A percentile compares a stretch with the other conserved stretches of the same genome.
These are phyloP conservation scores for Philonicus albiceps DNA, from an alignment of 2,888 invertebrate species.

Conservation along the genomic window DNA sequence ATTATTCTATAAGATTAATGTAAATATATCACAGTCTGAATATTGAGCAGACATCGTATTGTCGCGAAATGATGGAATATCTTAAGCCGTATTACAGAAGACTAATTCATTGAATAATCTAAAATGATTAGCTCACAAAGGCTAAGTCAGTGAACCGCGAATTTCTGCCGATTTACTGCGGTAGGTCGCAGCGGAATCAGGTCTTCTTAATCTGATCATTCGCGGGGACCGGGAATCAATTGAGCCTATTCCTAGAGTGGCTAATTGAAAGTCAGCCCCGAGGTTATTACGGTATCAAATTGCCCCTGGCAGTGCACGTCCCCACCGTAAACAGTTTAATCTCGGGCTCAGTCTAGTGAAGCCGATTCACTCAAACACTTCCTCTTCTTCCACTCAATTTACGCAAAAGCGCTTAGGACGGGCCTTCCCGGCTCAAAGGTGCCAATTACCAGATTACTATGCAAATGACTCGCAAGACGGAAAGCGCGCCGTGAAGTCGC, in stretches of 20 bases:
- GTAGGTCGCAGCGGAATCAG: not conserved
- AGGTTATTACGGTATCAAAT: not conserved
- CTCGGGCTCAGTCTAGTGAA: not conserved
- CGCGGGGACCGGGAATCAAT: not conserved
- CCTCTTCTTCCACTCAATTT: slow-evolving; percentile 25
- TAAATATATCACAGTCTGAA: too few species aligned
- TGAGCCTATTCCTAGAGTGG: not conserved
- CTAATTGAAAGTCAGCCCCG: not conserved
- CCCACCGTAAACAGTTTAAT: slow-evolving; percentile 14
- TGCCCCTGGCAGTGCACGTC: not conserved
- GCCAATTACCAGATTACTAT: slow-evolving; percentile 36
- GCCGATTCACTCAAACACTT: slow-evolving; percentile 6
- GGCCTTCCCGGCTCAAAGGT: not conserved
- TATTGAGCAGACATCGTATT: not conserved
- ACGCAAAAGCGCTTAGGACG: not conserved
- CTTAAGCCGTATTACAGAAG: not conserved
- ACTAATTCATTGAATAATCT: not conserved
- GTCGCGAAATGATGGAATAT: not conserved
- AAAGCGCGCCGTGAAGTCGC: not conserved
- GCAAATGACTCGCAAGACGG: slow-evolving; percentile 10
- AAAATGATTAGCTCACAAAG: not conserved
- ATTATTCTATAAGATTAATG: not conserved
- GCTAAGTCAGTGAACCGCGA: not conserved
- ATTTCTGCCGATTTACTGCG: not conserved
- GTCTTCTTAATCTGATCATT: not conserved